These are phyloP conservation scores for Macaria notata DNA, from an alignment of 2,888 invertebrate genomes.

Conservation along the genomic window DNA sequence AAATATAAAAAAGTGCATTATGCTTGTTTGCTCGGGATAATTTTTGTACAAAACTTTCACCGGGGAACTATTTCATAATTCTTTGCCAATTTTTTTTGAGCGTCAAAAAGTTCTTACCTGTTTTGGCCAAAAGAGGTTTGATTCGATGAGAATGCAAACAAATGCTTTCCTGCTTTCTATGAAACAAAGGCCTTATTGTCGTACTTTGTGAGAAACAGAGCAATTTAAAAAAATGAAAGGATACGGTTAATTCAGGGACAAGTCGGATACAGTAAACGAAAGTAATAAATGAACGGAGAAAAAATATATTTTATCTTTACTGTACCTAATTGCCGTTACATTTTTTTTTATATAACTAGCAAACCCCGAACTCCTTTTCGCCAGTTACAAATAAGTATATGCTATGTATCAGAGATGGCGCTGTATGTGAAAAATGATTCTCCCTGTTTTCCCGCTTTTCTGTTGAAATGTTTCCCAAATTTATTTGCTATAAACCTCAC, in stretches of 20 bases:
- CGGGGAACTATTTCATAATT: conserved; percentile 25
- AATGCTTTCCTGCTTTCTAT: conserved; percentile 21
- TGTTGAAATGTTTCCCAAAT: too few species aligned
- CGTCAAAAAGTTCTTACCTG: conserved; percentile 48
- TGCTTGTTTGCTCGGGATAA: conserved; percentile 53
- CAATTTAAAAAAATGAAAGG: conserved; percentile 26
- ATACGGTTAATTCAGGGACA: conserved; percentile 12
- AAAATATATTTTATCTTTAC: neutral
- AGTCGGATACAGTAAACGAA: conserved; percentile 4
- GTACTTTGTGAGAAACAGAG: conserved; percentile 29
- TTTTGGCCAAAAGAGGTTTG: conserved; percentile 47
- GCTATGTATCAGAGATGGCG: too few species aligned
- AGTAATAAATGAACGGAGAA: neutral
- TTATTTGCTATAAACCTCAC: too few species aligned
- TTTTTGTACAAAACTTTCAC: conserved; percentile 74
- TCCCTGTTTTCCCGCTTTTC: too few species aligned
- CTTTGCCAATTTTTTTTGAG: conserved; percentile 33
- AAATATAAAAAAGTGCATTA: conserved; percentile 62
- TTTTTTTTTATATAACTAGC: too few species aligned
- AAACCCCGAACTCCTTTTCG: too few species aligned
- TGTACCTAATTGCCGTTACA: neutral
- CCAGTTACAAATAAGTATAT: too few species aligned
- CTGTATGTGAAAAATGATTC: too few species aligned
- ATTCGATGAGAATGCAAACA: conserved; percentile 45
- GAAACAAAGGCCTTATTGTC: conserved; percentile 19